These are phyloP conservation scores for Tenthredo notha DNA, from an alignment of 2,888 invertebrate genomes.

Conservation along the genomic window DNA sequence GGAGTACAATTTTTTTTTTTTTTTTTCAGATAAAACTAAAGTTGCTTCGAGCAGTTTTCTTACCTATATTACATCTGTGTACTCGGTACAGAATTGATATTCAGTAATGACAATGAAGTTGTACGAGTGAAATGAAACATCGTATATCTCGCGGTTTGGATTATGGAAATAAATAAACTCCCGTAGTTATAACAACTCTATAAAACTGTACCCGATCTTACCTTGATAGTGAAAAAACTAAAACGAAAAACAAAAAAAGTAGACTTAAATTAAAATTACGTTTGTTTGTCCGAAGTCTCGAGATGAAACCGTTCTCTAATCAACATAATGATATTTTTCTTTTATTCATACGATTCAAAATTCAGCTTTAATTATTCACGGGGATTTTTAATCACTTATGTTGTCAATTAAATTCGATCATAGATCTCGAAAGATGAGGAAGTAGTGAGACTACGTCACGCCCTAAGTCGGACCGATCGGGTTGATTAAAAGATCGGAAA, in stretches of 20 bases:
- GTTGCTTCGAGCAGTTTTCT: background rate
- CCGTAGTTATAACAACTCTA: background rate
- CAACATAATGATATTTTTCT: background rate
- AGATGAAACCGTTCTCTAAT: background rate
- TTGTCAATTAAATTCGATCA: background rate
- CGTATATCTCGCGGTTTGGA: background rate
- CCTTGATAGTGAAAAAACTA: background rate
- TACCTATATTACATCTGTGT: background rate
- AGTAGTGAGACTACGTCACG: slow-evolving; percentile 18
- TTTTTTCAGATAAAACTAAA: background rate
- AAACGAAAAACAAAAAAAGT: background rate
- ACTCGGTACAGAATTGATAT: background rate
- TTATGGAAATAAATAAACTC: background rate
- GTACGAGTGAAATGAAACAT: background rate
- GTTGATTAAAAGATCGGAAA: slow-evolving; percentile 40
- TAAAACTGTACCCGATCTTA: background rate
- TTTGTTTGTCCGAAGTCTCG: background rate
- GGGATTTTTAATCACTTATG: background rate
- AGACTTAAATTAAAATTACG: background rate
- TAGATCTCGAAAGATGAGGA: slow-evolving; percentile 25
- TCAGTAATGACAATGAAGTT: slow-evolving; percentile 36
- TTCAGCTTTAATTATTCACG: background rate
- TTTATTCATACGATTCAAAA: background rate
- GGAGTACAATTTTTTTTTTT: background rate
- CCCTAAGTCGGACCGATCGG: background rate